Evolutionary conservation across 92 coral and sea anemone species (phyloP), one percentile per base, ranked within the genome.

Genomic region (Isaurus tuberculatus): DNA sequence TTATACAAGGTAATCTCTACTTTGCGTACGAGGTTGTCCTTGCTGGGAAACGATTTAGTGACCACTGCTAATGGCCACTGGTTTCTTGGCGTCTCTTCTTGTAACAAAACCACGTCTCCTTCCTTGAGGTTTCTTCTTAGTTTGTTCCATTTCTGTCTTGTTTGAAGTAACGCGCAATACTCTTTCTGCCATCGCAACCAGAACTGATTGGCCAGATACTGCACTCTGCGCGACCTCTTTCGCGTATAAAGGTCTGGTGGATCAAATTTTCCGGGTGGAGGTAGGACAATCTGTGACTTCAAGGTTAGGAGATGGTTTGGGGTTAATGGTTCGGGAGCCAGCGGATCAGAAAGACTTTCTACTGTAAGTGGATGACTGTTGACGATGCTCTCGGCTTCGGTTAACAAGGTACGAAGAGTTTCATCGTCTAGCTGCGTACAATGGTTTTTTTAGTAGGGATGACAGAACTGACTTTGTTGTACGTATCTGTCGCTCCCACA

Each of bases 21-120:
- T 64, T 85, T 85, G 26, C 70, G 43, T 51, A 85, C 84, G 61
- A 85, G 89, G 4, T 77, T 68, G 71, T 85, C 89, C 8, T 32
- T 37, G 79, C 79, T 78, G 16, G 89, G 89, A 33, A 42, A 33
- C 5, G 70, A 46, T 68, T 78, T 42, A 11, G 84, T 49, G 40
- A 77, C 79, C 22, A 85, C 30, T 1, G 89, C 84, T 40, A 85
- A 49, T 6, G 88, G 84, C 88, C 71, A 75, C 55, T 75, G 88
- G 43, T 85, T 75, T 51, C 84, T 75, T 19, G 88, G 84, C 28
- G 57, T 27, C 42, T 85, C 84, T 43, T 85, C 78, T 5, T 34
- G 14, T 9, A 69, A 57, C 44, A 79, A 44, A 5, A 79, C 72
- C 19, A 86, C 69, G 13, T 86, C 88, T 11, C 83, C 89, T 36